Evolutionary conservation across 2,888 invertebrate genomes (phyloP).

Genomic region (Timema podura): DNA sequence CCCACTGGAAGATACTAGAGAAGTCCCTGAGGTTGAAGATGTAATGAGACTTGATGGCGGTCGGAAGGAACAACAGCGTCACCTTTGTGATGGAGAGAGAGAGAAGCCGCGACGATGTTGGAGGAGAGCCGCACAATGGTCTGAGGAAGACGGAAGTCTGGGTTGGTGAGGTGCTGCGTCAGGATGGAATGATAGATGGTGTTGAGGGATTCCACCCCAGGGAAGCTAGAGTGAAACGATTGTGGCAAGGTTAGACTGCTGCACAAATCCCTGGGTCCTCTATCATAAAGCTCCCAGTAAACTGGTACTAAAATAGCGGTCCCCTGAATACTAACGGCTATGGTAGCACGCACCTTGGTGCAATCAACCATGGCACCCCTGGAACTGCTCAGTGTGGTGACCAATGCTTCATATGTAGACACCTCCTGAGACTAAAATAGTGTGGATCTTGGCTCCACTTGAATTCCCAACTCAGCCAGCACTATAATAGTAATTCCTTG

Average conservation of each 20-base stretch:
- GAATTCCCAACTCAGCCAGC: too few relatives aligned
- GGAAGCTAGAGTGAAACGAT: slow-evolving; percentile 51
- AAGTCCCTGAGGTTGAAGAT: slow-evolving; percentile 93
- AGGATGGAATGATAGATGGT: slow-evolving; percentile 88
- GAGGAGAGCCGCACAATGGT: slow-evolving; percentile 61
- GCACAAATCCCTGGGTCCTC: too few relatives aligned
- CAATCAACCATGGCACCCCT: too few relatives aligned
- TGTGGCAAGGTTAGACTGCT: not conserved
- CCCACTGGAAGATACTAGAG: slow-evolving; percentile 92
- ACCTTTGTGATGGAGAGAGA: slow-evolving; percentile 76
- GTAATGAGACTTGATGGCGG: slow-evolving; percentile 95
- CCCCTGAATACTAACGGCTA: too few relatives aligned
- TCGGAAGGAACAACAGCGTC: slow-evolving; percentile 84
- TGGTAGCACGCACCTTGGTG: too few relatives aligned
- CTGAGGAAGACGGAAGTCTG: slow-evolving; percentile 73
- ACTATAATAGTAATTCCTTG: too few relatives aligned
- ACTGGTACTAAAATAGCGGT: too few relatives aligned
- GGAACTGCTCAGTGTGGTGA: too few relatives aligned
- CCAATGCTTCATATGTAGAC: too few relatives aligned
- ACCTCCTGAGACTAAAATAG: too few relatives aligned
- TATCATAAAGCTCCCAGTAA: too few relatives aligned
- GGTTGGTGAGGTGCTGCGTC: slow-evolving; percentile 76
- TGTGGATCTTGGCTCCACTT: too few relatives aligned
- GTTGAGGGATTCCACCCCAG: slow-evolving; percentile 75
- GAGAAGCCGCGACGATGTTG: slow-evolving; percentile 75